Evolutionary conservation across 2,888 invertebrate species (phyloP).

Genomic region (Brenthis ino): DNA sequence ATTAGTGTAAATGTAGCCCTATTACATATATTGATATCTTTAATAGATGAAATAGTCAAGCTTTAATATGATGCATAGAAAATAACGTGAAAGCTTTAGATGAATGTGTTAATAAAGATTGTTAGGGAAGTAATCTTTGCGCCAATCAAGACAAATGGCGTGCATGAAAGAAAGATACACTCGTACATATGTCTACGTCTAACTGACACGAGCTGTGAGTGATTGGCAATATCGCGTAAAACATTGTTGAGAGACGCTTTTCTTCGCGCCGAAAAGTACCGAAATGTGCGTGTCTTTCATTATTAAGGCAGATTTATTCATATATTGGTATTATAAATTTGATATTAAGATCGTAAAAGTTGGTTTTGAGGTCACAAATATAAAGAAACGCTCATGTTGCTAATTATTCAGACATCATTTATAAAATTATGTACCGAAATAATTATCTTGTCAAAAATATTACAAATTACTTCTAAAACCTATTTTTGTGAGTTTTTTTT

Average conservation of each 20-base stretch:
- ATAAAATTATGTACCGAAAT: too few species aligned
- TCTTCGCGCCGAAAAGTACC: slow-evolving; percentile 41
- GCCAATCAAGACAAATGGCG: slow-evolving; percentile 48
- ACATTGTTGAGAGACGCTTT: slow-evolving; percentile 45
- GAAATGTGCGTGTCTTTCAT: slow-evolving; percentile 37
- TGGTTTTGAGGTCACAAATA: too few species aligned
- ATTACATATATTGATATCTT: too few species aligned
- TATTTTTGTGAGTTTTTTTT: neutral
- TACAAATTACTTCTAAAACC: too few species aligned
- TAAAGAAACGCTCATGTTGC: too few species aligned
- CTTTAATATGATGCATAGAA: too few species aligned
- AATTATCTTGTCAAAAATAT: too few species aligned
- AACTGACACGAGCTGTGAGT: slow-evolving; percentile 45
- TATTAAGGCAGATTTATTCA: slow-evolving; percentile 26
- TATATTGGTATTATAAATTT: neutral
- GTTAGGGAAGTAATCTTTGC: slow-evolving; percentile 44
- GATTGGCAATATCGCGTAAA: slow-evolving; percentile 48
- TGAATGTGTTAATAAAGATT: slow-evolving; percentile 43
- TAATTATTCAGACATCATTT: too few species aligned
- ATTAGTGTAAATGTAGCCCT: too few species aligned
- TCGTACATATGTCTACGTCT: slow-evolving; percentile 43
- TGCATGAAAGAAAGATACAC: slow-evolving; percentile 41
- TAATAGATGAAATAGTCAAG: too few species aligned
- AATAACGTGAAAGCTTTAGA: slow-evolving; percentile 27
- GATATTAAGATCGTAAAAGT: too few species aligned